These are phyloP conservation scores for Setipinna tenuifilis DNA, from an alignment of 2,797 vertebrate species.

Conservation along the genomic window DNA sequence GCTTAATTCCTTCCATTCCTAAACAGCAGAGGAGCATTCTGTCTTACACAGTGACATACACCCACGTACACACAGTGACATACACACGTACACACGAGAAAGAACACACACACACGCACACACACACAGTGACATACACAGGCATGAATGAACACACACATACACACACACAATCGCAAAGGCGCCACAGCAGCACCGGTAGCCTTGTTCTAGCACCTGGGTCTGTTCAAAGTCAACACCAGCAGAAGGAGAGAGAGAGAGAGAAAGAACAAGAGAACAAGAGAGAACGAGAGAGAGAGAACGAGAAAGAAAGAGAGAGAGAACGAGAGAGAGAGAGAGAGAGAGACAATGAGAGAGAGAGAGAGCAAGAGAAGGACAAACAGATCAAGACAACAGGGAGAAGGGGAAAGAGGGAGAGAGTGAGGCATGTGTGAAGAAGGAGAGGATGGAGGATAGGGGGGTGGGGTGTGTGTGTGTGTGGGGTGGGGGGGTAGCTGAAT, in stretches of 20 bases:
- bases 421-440: neutral
- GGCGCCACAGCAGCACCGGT: neutral
- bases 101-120: neutral
- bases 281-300: neutral
- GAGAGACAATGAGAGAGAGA: neutral
- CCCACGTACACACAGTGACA: too few species aligned
- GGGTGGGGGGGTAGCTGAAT: neutral
- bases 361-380: neutral
- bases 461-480: too few species aligned
- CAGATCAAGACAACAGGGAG: too few species aligned
- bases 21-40: too few species aligned
- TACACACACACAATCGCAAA: neutral
- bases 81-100: too few species aligned
- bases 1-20: neutral
- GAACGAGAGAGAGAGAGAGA: neutral
- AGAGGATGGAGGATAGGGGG: neutral
- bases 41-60: neutral
- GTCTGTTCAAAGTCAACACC: neutral
- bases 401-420: neutral
- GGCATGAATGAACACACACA: neutral
- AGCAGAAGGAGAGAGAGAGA: neutral
- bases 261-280: neutral
- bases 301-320: neutral
- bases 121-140: neutral
- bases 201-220: neutral